phyloP scores from a whole-genome alignment of 2,888 invertebrate species.

The Timandra comae region DNA sequence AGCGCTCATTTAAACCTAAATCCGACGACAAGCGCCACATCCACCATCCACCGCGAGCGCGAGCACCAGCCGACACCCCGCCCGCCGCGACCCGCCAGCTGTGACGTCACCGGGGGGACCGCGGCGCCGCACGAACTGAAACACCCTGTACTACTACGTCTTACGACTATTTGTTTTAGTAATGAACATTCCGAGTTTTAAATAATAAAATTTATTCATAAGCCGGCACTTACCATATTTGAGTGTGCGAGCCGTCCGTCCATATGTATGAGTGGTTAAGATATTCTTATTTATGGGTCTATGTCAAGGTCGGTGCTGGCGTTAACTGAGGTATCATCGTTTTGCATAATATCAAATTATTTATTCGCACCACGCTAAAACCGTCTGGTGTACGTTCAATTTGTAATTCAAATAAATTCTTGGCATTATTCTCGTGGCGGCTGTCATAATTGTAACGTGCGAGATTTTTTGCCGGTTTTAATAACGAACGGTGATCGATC shows the following conservation, averaged over 20 bases:
- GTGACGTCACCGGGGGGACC: too few relatives aligned
- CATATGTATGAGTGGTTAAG: conserved; percentile 75
- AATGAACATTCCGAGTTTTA: conserved; percentile 76
- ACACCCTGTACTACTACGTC: conserved; percentile 73
- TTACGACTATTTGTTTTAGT: conserved; percentile 76
- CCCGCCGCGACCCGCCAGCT: conserved; percentile 1
- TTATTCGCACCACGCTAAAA: conserved; percentile 72
- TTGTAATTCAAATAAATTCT: conserved; percentile 74
- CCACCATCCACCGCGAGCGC: background rate
- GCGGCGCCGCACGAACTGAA: conserved; percentile 31
- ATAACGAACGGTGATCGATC: conserved; percentile 29
- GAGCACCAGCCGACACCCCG: background rate
- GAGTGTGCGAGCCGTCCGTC: conserved; percentile 68
- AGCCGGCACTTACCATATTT: conserved; percentile 73
- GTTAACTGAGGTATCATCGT: conserved; percentile 61
- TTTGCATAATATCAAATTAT: conserved; percentile 76
- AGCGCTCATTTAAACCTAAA: conserved; percentile 51
- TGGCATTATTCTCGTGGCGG: conserved; percentile 48
- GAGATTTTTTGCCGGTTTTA: conserved; percentile 53
- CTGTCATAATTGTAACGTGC: conserved; percentile 62
- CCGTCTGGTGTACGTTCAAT: conserved; percentile 64
- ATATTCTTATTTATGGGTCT: conserved; percentile 75
- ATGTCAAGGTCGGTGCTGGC: conserved; percentile 67
- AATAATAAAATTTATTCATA: conserved; percentile 77
- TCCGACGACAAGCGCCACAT: conserved; percentile 34